A percentile compares a stretch with the other conserved stretches of the same genome.
Evolutionary conservation across 2,797 vertebrate species (phyloP).

Genomic region (Lutjanus argentimaculatus): DNA sequence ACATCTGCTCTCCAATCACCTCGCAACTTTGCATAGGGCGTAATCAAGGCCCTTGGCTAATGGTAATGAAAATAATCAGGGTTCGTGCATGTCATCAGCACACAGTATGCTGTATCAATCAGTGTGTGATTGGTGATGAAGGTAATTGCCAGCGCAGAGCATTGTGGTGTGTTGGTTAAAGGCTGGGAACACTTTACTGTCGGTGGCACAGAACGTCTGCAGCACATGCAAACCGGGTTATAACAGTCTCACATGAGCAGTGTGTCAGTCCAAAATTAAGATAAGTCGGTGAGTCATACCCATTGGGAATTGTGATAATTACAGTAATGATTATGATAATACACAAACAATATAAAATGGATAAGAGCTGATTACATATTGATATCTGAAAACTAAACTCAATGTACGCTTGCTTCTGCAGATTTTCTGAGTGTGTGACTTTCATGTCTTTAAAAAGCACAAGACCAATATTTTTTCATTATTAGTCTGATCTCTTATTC

Average conservation of each 20-base stretch:
- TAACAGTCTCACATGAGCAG: neutral
- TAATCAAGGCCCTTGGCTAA: conserved; percentile 71
- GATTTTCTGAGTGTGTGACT: too few relatives aligned
- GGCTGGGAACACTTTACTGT: conserved; percentile 27
- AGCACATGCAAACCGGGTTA: conserved; percentile 35
- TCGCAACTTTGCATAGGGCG: conserved; percentile 46
- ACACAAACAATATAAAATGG: conserved; percentile 2
- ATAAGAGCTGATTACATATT: neutral
- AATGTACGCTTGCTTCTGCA: too few relatives aligned
- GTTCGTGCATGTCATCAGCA: conserved; percentile 68
- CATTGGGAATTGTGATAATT: neutral
- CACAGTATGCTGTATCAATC: conserved; percentile 74
- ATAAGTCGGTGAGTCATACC: neutral
- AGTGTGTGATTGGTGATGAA: conserved; percentile 72
- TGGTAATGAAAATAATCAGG: conserved; percentile 72
- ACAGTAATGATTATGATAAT: conserved; percentile 1
- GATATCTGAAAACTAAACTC: conserved; percentile 2
- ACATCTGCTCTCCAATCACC: conserved; percentile 65
- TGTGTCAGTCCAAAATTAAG: neutral
- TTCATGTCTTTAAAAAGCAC: neutral
- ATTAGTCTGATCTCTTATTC: too few relatives aligned
- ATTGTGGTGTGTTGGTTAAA: conserved; percentile 42
- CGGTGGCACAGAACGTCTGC: neutral
- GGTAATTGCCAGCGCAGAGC: conserved; percentile 66
- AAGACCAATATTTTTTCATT: neutral